These are phyloP conservation scores for Hemiprocne comata DNA, from an alignment of 2,113 vertebrate genomes.

Conservation along the genomic window DNA sequence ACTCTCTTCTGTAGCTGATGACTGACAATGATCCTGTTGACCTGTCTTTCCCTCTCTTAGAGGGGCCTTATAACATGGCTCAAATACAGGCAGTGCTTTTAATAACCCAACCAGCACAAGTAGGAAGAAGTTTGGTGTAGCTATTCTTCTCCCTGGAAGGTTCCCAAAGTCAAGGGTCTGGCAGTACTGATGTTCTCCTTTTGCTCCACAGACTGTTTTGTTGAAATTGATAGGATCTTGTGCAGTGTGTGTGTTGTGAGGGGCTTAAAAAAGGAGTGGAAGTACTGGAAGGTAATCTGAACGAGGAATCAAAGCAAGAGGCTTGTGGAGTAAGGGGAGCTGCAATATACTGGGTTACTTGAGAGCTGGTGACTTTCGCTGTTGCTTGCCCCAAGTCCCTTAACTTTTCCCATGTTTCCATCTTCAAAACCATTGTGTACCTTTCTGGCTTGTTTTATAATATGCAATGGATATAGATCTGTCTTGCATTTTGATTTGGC, in stretches of 20 bases:
- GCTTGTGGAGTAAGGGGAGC: background rate
- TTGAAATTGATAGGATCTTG: background rate
- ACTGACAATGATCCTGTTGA: background rate
- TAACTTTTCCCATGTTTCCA: background rate
- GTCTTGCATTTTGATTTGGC: background rate
- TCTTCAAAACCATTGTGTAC: background rate
- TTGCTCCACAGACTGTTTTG: background rate
- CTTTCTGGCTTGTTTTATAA: background rate
- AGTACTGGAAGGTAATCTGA: background rate
- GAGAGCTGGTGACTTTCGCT: background rate
- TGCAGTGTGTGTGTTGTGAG: background rate
- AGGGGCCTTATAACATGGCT: background rate
- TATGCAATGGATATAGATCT: background rate
- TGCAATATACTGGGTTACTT: background rate
- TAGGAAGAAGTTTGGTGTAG: background rate
- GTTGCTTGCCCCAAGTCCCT: background rate
- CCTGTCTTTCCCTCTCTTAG: background rate
- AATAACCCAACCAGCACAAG: background rate
- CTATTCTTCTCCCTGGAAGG: background rate
- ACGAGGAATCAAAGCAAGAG: background rate
- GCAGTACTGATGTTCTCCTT: background rate
- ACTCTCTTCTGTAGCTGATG: conserved; percentile 13
- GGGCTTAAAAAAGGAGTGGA: background rate
- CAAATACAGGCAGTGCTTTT: background rate
- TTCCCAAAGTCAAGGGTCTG: background rate